phyloP scores from a whole-genome alignment of 2,797 vertebrate species.

The Choloepus didactylus region DNA sequence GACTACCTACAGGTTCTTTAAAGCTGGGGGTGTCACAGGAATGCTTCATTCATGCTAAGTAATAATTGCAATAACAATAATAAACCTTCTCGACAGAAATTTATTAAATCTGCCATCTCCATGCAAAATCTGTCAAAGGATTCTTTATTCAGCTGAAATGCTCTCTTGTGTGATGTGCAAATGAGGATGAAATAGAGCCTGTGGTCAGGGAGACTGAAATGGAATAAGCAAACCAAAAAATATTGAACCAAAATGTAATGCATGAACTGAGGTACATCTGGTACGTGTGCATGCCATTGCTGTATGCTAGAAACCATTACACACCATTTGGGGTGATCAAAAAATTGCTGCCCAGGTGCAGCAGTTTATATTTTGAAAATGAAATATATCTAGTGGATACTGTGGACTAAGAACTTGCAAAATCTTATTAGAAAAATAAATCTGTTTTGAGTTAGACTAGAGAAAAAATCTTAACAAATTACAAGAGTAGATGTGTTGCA shows the following conservation, averaged over 20 bases:
- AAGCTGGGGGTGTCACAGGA: neutral
- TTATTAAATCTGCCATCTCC: slow-evolving; percentile 62
- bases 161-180: slow-evolving; percentile 74
- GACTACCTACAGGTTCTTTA: neutral
- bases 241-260: slow-evolving; percentile 77
- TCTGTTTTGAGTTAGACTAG: slow-evolving; percentile 84
- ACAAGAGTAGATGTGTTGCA: slow-evolving; percentile 78
- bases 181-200: slow-evolving; percentile 79
- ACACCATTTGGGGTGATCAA: slow-evolving; percentile 79
- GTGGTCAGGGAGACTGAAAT: slow-evolving; percentile 72
- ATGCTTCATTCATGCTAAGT: slow-evolving; percentile 34
- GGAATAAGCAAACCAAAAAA: slow-evolving; percentile 79
- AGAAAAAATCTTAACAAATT: slow-evolving; percentile 82
- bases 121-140: slow-evolving; percentile 70
- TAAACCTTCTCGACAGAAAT: slow-evolving; percentile 68
- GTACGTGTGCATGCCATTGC: slow-evolving; percentile 25
- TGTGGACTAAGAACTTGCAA: slow-evolving; percentile 77
- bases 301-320: slow-evolving; percentile 69
- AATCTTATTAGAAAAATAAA: slow-evolving; percentile 86
- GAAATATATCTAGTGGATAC: slow-evolving; percentile 85
- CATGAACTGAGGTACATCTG: slow-evolving; percentile 77
- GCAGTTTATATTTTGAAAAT: slow-evolving; percentile 84
- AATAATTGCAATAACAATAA: slow-evolving; percentile 70
- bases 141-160: slow-evolving; percentile 76
- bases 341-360: slow-evolving; percentile 82